Evolutionary conservation across 2,888 invertebrate species (phyloP).

Genomic region (Folsomia candida): DNA sequence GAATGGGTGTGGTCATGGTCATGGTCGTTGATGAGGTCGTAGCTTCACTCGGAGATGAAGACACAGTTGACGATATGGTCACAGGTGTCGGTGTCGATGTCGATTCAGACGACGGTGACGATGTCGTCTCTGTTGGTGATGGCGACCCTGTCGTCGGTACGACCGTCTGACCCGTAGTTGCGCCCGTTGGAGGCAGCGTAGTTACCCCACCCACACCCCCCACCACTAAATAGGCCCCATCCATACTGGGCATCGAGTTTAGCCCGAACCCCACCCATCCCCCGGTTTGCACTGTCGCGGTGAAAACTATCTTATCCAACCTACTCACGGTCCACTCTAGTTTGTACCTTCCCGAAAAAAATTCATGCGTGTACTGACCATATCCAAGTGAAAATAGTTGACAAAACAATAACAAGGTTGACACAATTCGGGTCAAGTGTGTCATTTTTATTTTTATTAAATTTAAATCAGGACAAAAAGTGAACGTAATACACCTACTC

Average conservation of each 20-base stretch:
- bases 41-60: neutral
- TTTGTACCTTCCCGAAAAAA: neutral
- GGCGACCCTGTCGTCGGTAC: neutral
- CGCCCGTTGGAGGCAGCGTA: neutral
- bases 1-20: neutral
- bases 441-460: too few relatives aligned
- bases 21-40: neutral
- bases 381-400: too few relatives aligned
- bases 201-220: neutral
- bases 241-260: neutral
- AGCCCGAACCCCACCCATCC: neutral
- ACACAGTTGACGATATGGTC: neutral
- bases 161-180: neutral
- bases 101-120: neutral
- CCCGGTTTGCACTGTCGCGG: neutral
- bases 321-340: neutral
- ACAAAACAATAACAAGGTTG: too few relatives aligned
- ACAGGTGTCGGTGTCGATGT: neutral
- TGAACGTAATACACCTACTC: too few relatives aligned
- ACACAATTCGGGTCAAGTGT: too few relatives aligned
- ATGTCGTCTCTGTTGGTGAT: neutral
- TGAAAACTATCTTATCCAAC: neutral
- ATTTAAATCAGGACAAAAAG: too few relatives aligned
- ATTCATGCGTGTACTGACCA: neutral
- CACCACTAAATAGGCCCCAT: neutral